These are phyloP conservation scores for Dromas ardeola DNA, from an alignment of 2,113 vertebrate species.

Conservation along the genomic window DNA sequence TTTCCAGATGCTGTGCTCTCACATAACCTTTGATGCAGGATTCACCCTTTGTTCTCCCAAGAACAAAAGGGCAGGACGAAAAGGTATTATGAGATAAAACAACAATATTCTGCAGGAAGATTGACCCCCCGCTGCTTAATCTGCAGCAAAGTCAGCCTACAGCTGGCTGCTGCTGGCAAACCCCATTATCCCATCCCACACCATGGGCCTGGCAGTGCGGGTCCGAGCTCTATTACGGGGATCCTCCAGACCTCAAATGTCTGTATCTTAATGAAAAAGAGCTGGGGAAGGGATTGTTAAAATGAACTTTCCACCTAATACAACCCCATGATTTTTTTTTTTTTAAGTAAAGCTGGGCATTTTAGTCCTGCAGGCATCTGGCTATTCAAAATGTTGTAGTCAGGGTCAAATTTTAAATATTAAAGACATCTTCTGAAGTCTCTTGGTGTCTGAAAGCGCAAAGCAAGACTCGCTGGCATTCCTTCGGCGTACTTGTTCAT, in stretches of 20 bases:
- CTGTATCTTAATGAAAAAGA: neutral
- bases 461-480: neutral
- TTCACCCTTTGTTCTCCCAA: conserved; percentile 25
- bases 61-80: conserved; percentile 26
- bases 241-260: neutral
- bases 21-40: neutral
- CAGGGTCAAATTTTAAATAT: conserved; percentile 40
- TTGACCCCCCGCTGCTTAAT: neutral
- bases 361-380: neutral
- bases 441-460: neutral
- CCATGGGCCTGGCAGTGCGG: neutral
- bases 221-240: neutral
- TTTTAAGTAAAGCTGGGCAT: neutral
- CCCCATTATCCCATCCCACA: neutral
- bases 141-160: neutral
- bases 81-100: conserved; percentile 38
- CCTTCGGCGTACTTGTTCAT: neutral
- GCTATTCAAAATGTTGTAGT: neutral
- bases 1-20: neutral
- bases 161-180: neutral
- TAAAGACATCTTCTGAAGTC: neutral
- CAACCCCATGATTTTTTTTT: neutral
- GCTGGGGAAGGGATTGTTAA: neutral
- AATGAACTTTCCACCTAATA: neutral
- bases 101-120: neutral